phyloP scores from a whole-genome alignment of 2,888 invertebrate species.

The Ophion costatus region DNA sequence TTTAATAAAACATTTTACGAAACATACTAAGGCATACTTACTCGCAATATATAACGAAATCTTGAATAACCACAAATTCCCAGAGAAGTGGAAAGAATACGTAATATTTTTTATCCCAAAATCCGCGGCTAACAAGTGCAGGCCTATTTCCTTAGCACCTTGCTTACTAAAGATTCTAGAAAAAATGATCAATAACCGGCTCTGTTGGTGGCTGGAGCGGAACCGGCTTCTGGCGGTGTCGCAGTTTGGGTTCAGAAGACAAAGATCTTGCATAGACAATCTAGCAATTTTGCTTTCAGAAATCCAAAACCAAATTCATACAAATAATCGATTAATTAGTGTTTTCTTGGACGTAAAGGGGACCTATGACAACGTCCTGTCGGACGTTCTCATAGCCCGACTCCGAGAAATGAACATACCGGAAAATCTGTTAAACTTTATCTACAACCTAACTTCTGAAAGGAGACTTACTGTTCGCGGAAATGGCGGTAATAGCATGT shows the following conservation, averaged over 20 bases:
- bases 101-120: conserved; percentile 64
- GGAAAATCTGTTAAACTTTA: conserved; percentile 8
- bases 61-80: conserved; percentile 1
- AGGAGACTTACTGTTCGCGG: neutral
- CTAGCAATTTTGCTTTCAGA: conserved; percentile 39
- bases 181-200: conserved; percentile 60
- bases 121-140: conserved; percentile 47
- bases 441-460: conserved; percentile 33
- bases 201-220: conserved; percentile 63
- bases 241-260: conserved; percentile 64
- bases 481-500: too few relatives aligned
- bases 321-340: conserved; percentile 3
- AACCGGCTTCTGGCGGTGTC: conserved; percentile 39
- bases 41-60: conserved; percentile 41
- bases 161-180: conserved; percentile 63
- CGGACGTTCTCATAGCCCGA: conserved; percentile 4
- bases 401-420: neutral
- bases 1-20: conserved; percentile 16
- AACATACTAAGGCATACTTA: neutral
- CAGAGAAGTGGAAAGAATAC: conserved; percentile 60
- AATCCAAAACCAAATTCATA: conserved; percentile 14
- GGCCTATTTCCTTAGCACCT: conserved; percentile 65
- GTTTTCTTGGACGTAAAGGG: conserved; percentile 47
- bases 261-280: conserved; percentile 58
- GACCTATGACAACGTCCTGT: conserved; percentile 48